Percentiles rank a stretch among this genome's conserved stretches.
Conservation (phyloP, 2,113 vertebrate genomes). For the Labeo catla region DNA sequence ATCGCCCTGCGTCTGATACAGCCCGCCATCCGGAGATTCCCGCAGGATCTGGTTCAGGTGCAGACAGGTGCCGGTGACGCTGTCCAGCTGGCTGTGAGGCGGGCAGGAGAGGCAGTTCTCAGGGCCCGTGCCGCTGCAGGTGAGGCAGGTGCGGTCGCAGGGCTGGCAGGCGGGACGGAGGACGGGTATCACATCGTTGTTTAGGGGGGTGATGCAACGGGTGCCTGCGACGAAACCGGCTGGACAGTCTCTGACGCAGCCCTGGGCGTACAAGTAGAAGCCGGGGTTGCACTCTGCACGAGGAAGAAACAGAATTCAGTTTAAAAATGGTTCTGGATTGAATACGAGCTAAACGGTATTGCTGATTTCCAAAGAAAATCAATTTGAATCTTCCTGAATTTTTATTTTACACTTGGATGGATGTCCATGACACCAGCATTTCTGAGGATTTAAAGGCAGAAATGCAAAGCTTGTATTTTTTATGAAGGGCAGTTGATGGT, state of each 20-base stretch:
- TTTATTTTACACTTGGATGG: background rate
- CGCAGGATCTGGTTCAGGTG: constrained; percentile 90
- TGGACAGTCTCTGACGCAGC: constrained; percentile 87
- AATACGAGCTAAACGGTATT: background rate
- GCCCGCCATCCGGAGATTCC: constrained; percentile 77
- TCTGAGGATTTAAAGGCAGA: background rate
- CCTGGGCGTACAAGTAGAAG: constrained; percentile 88
- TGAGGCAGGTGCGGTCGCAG: constrained; percentile 76
- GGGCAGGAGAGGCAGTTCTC: constrained; percentile 89
- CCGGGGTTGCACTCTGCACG: constrained; percentile 87
- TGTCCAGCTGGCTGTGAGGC: constrained; percentile 85
- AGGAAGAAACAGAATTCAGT: background rate
- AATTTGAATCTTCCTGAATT: background rate
- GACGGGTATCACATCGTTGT: constrained; percentile 80
- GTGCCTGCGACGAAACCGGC: constrained; percentile 78
- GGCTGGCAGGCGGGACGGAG: constrained; percentile 86
- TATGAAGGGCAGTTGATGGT: background rate
- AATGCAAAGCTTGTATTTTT: background rate
- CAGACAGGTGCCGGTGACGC: constrained; percentile 79
- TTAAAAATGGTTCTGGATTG: background rate
- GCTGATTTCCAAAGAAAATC: background rate
- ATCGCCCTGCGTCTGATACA: constrained; percentile 5
- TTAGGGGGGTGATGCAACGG: constrained; percentile 74
- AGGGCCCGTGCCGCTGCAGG: constrained; percentile 57
- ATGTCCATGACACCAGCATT: background rate